Conservation (phyloP, 2,113 vertebrate genomes). For the Sapayoa aenigma region DNA sequence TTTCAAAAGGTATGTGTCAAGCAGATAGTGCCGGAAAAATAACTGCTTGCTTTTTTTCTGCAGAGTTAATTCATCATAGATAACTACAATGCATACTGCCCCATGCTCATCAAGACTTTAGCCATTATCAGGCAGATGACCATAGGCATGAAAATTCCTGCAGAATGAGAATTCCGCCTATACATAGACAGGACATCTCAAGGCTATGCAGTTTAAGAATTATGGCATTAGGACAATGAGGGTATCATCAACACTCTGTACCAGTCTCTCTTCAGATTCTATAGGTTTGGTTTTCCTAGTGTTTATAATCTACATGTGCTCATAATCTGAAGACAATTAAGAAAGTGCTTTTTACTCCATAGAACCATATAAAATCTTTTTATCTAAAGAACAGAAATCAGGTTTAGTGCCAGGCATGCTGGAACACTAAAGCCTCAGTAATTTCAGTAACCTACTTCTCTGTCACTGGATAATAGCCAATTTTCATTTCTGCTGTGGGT, state of each 20-base stretch:
- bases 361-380: not conserved
- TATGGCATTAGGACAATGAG: not conserved
- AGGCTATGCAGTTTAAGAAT: not conserved
- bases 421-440: not conserved
- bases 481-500: not conserved
- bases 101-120: not conserved
- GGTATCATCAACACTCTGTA: not conserved
- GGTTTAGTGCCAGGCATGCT: not conserved
- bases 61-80: not conserved
- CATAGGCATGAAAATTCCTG: not conserved
- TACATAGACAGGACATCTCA: not conserved
- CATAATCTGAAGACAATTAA: not conserved
- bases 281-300: not conserved
- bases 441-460: slow-evolving; percentile 3
- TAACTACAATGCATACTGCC: not conserved
- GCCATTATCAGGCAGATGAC: not conserved
- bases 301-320: not conserved
- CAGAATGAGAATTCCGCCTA: not conserved
- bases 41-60: not conserved
- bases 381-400: not conserved
- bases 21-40: not conserved
- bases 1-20: not conserved
- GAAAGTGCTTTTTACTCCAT: not conserved
- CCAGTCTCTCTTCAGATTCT: not conserved
- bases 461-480: not conserved